These are phyloP conservation scores for Axis porcinus DNA, from an alignment of 2,113 vertebrate genomes.

Conservation along the genomic window DNA sequence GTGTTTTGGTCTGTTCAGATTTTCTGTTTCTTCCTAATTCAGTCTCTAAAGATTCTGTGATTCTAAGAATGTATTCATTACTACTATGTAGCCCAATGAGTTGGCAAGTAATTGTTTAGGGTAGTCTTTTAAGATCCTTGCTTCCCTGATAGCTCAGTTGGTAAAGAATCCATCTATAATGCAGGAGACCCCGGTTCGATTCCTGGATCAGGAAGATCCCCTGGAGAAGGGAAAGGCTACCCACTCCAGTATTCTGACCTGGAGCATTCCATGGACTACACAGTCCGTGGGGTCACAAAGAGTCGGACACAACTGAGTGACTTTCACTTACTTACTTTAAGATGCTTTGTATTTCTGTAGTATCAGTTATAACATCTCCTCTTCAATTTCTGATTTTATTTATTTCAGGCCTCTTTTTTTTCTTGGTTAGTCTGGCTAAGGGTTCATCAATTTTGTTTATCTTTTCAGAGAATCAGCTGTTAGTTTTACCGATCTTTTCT, in stretches of 20 bases:
- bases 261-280: neutral
- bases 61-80: neutral
- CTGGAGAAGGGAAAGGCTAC: neutral
- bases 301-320: neutral
- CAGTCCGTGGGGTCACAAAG: neutral
- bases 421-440: neutral
- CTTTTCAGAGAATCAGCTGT: neutral
- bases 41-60: neutral
- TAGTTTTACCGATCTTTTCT: neutral
- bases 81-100: neutral
- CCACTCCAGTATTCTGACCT: neutral
- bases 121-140: neutral
- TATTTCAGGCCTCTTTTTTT: neutral
- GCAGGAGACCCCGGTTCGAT: accelerated
- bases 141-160: neutral
- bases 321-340: neutral
- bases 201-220: neutral
- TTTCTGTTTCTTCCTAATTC: neutral
- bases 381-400: neutral
- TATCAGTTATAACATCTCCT: neutral
- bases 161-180: neutral
- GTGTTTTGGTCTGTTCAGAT: neutral
- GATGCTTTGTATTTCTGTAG: neutral
- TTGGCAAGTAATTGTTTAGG: neutral
- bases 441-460: neutral